These are phyloP conservation scores for Semotilus atromaculatus DNA, from an alignment of 2,797 vertebrate species.

Conservation along the genomic window DNA sequence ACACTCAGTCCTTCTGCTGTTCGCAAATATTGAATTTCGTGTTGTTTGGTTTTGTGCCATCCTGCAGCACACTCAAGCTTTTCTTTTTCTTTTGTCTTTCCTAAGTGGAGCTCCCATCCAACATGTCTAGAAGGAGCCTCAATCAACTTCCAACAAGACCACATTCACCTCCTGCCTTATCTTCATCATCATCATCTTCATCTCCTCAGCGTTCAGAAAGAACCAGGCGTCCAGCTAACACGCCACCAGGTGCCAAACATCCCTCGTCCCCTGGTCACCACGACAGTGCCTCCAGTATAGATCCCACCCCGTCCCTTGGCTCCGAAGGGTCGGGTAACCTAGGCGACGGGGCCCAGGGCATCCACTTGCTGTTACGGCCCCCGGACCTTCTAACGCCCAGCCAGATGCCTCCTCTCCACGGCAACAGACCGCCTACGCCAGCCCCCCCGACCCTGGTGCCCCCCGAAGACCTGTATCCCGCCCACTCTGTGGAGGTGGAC, in stretches of 20 bases:
- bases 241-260: constrained; percentile 33
- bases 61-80: not conserved
- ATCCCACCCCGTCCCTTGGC: constrained; percentile 55
- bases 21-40: constrained; percentile 1
- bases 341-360: constrained; percentile 77
- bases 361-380: constrained; percentile 78
- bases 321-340: constrained; percentile 52
- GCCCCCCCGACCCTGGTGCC: constrained; percentile 74
- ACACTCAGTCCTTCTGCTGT: constrained; percentile 27
- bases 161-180: constrained; percentile 51
- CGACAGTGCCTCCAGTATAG: constrained; percentile 53
- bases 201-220: constrained; percentile 51
- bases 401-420: constrained; percentile 73
- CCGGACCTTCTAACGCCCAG: constrained; percentile 79
- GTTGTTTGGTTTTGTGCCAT: not conserved
- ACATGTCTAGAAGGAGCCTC: constrained; percentile 54
- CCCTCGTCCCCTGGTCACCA: constrained; percentile 59
- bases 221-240: constrained; percentile 37
- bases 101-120: constrained; percentile 47
- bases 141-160: constrained; percentile 44
- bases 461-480: constrained; percentile 69
- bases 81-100: constrained; percentile 1
- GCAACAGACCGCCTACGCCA: constrained; percentile 74
- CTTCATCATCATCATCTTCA: constrained; percentile 52
- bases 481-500: constrained; percentile 77